Conservation (phyloP, 2,113 vertebrate species). For the Bujurquina vittata region DNA sequence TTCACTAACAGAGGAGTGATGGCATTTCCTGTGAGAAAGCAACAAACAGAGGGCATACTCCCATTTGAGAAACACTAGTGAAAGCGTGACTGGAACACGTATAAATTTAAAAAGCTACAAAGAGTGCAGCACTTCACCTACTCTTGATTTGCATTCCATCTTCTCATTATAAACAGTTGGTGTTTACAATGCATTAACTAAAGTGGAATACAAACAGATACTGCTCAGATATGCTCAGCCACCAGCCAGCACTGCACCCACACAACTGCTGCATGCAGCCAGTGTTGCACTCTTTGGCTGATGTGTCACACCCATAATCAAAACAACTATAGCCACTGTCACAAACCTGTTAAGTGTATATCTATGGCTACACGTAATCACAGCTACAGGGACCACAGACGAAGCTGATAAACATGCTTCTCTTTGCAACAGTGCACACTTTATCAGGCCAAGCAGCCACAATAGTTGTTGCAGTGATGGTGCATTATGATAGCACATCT, state of each 20-base stretch:
- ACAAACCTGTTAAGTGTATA: not conserved
- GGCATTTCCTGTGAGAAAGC: not conserved
- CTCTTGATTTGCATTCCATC: not conserved
- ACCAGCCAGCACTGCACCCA: not conserved
- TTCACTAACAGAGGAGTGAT: not conserved
- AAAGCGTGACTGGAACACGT: too few relatives aligned
- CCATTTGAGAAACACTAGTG: too few relatives aligned
- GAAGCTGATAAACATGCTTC: not conserved
- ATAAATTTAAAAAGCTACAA: not conserved
- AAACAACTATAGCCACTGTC: not conserved
- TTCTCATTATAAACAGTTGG: not conserved
- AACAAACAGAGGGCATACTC: not conserved
- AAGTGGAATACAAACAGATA: not conserved
- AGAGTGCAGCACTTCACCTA: not conserved
- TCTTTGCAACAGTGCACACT: not conserved
- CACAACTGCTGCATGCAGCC: not conserved
- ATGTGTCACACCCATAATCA: not conserved
- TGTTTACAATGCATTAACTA: too few relatives aligned
- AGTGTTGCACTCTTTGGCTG: not conserved
- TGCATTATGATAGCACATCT: too few relatives aligned
- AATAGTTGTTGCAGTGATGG: not conserved
- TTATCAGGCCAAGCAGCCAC: not conserved
- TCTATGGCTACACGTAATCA: not conserved
- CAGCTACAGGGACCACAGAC: not conserved
- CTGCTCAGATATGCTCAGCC: not conserved